Conservation (phyloP, 2,797 vertebrate species). For the Eulemur mongoz region DNA sequence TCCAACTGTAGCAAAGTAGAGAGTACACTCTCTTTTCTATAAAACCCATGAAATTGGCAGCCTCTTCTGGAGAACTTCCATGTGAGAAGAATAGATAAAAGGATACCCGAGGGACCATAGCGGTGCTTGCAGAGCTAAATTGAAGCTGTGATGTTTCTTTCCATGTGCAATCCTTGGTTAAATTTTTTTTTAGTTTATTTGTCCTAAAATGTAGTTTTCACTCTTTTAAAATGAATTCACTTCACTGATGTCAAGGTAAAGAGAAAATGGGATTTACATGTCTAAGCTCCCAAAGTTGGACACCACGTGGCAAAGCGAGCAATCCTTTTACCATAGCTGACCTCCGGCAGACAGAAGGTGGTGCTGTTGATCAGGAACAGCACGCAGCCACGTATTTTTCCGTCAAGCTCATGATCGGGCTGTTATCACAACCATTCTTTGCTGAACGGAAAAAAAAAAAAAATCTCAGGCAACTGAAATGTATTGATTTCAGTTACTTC, state of each 20-base stretch:
- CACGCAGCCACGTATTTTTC: rapidly evolving
- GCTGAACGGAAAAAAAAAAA: slow-evolving; percentile 69
- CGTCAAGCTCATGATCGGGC: slow-evolving; percentile 66
- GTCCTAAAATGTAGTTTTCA: neutral
- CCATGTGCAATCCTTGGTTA: neutral
- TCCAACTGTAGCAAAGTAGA: neutral
- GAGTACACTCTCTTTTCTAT: neutral
- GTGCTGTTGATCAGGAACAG: slow-evolving; percentile 84
- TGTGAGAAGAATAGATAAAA: neutral
- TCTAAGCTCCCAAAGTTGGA: neutral
- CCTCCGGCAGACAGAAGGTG: slow-evolving; percentile 80
- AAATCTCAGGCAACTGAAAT: slow-evolving; percentile 73
- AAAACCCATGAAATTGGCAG: neutral
- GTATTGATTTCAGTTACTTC: slow-evolving; percentile 79
- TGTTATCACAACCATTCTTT: slow-evolving; percentile 66
- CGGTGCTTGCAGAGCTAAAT: neutral
- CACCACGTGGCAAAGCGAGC: neutral
- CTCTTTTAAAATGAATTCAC: slow-evolving; percentile 41
- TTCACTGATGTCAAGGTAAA: neutral
- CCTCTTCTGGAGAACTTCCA: neutral
- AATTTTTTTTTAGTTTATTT: neutral
- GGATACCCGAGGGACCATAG: neutral
- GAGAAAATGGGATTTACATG: neutral
- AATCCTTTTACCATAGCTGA: neutral
- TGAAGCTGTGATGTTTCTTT: neutral